Evolutionary conservation across 2,113 vertebrate species (phyloP).

Genomic region (Vombatus ursinus): DNA sequence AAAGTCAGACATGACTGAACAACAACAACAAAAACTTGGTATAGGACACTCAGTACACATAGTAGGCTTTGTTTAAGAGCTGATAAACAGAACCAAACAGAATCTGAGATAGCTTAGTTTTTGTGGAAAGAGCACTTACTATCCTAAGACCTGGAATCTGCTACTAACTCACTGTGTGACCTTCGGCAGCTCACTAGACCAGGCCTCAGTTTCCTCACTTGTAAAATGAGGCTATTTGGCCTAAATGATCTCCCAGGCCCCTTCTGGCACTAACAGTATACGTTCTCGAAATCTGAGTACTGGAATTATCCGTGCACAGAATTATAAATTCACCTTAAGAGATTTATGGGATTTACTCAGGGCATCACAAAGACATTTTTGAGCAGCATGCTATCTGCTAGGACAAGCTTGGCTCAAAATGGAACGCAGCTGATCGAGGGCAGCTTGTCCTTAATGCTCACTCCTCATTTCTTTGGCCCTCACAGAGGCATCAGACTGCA

Average conservation of each 20-base stretch:
- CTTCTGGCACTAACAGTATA: background rate
- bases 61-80: background rate
- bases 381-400: background rate
- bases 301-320: background rate
- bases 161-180: background rate
- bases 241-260: background rate
- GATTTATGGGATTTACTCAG: background rate
- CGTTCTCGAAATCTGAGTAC: no score
- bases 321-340: background rate
- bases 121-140: no score
- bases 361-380: background rate
- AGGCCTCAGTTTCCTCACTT: background rate
- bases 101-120: background rate
- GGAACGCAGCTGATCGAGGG: no score
- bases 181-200: background rate
- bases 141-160: background rate
- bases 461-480: no score
- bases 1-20: background rate
- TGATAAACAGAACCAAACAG: background rate
- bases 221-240: accelerated
- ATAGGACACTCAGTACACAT: background rate
- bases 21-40: background rate
- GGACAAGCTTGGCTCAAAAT: background rate
- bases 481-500: background rate
- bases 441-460: no score